Conservation (phyloP, 2,888 invertebrate species). For the Ditylenchus weischeri region DNA sequence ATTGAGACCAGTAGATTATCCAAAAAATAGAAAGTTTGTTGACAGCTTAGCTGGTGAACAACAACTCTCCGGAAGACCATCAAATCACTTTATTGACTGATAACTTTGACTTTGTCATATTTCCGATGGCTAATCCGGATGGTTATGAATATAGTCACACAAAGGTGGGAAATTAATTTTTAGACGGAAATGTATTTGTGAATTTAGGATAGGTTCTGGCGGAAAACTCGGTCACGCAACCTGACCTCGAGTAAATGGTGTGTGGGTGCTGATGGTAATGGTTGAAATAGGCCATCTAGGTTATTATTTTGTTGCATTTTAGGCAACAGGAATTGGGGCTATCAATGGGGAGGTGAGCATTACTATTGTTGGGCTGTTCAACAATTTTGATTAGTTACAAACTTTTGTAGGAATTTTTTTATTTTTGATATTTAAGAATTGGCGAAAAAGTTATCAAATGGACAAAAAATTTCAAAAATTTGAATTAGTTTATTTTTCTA, state of each 20-base stretch:
- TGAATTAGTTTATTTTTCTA: too few species aligned
- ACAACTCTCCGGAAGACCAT: not conserved
- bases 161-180: slow-evolving; percentile 32
- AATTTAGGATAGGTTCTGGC: slow-evolving; percentile 54
- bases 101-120: slow-evolving; percentile 55
- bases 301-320: not conserved
- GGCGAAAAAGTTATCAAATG: too few species aligned
- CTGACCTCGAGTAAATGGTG: slow-evolving; percentile 50
- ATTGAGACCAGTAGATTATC: too few species aligned
- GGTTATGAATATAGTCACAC: slow-evolving; percentile 54
- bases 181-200: not conserved
- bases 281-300: slow-evolving; percentile 16
- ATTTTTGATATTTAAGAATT: too few species aligned
- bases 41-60: slow-evolving; percentile 15
- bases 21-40: not conserved
- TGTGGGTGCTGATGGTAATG: slow-evolving; percentile 56
- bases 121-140: slow-evolving; percentile 56
- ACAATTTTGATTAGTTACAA: too few species aligned
- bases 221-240: slow-evolving; percentile 56
- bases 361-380: not conserved
- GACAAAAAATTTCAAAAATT: too few species aligned
- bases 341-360: slow-evolving; percentile 48
- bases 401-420: too few species aligned
- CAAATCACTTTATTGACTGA: slow-evolving; percentile 29
- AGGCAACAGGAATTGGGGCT: slow-evolving; percentile 51